Base-by-base conservation (phyloP, 2,888 invertebrate species). In the Erynnis tages region DNA sequence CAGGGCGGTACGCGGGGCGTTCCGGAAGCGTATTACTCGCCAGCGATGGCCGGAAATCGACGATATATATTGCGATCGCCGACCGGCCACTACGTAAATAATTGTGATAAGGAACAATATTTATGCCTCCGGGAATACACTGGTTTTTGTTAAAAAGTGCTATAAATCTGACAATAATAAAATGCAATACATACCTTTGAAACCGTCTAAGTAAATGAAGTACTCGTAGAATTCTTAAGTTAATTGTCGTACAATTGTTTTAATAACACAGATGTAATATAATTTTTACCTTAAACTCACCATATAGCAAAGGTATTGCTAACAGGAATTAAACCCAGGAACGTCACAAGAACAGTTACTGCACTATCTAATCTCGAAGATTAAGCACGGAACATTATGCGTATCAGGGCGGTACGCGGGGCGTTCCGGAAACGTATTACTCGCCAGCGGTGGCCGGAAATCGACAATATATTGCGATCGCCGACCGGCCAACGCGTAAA, bases 11-110 rank as follows among this genome's bases (percentile, higher is more conserved):
- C 67, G 55, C 61, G 63, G 78, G 83, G 79, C 77, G 78, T 76
- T 72, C 76, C 87, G 87, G 86, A 86, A 74, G 74, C 82, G 78
- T 78, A 88, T 87, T 87, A 88, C 86, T 82, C 82, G 84, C 83
- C 82, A 79, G 73, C 73, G 67, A 73, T 73, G 78, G 76, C 76
- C 82, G 87, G 86, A 87, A 79, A 83, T 82, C 83, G 74, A 70
- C 78, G 79, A 82, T 83, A 84, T n/a, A n/a, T 82, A 84, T 84
- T 76, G 73, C 74, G 70, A 76, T 77, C 59, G 67, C 69, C 73
- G 66, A 72, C 40, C 40, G 40, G 14, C 63, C 60, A 58, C 61
- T 69, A 67, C 69, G 76, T 77, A 79, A 80, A 80, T 81, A 79
- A 78, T 69, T 62, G 55, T 67, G 72, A 78, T 73, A 76, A 76